A percentile compares a stretch with the other conserved stretches of the same genome.
phyloP scores from a whole-genome alignment of 1,140 invertebrate species.

The Grapholita molesta region DNA sequence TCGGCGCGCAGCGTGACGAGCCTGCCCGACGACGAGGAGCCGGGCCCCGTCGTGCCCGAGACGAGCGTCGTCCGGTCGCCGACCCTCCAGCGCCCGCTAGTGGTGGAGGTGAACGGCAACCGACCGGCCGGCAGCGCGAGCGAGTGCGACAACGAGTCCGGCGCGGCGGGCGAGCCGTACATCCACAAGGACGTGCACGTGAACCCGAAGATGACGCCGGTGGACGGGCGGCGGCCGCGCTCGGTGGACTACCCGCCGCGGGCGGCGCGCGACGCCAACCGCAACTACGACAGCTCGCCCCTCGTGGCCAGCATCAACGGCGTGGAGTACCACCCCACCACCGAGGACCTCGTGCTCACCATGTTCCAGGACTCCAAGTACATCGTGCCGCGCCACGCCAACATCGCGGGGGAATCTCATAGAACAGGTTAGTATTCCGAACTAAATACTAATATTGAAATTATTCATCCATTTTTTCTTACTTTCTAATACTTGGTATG shows the following conservation, averaged over 20 bases:
- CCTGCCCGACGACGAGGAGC: constrained; percentile 45
- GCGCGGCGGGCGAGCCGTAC: constrained; percentile 51
- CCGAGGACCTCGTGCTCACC: constrained; percentile 66
- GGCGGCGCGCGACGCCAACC: constrained; percentile 48
- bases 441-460: not conserved
- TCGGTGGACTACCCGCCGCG: constrained; percentile 59
- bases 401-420: constrained; percentile 62
- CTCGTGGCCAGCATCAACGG: constrained; percentile 69
- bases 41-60: constrained; percentile 36
- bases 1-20: constrained; percentile 53
- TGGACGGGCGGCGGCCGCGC: constrained; percentile 56
- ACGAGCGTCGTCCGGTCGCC: constrained; percentile 55
- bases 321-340: constrained; percentile 71
- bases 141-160: constrained; percentile 61
- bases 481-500: not conserved
- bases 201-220: constrained; percentile 76
- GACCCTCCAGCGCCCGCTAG: constrained; percentile 54
- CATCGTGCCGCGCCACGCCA: constrained; percentile 60
- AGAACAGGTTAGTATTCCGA: constrained; percentile 48
- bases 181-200: constrained; percentile 76
- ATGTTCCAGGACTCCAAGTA: constrained; percentile 73
- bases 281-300: constrained; percentile 65
- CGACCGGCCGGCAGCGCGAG: constrained; percentile 50
- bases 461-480: too few species aligned
- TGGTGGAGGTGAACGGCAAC: constrained; percentile 63